These are phyloP conservation scores for Dendropsophus ebraccatus DNA, from an alignment of 2,113 vertebrate genomes.

Conservation along the genomic window DNA sequence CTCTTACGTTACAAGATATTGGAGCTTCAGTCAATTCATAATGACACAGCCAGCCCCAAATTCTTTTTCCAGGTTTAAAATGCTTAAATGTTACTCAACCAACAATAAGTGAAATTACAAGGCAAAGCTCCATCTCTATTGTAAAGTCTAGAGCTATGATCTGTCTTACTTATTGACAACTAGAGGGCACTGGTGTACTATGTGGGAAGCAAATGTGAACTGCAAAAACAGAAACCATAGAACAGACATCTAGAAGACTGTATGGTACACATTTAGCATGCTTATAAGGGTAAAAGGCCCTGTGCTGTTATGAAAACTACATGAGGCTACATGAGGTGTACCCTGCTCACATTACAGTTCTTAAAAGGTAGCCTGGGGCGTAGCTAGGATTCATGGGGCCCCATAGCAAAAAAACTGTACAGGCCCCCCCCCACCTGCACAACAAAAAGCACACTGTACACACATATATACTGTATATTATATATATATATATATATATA, in stretches of 20 bases:
- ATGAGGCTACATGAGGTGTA: no score
- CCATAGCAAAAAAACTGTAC: no score
- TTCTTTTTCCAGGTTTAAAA: not conserved
- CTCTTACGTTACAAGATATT: not conserved
- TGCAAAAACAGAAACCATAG: no score
- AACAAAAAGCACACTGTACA: no score
- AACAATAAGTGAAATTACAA: not conserved
- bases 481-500: no score
- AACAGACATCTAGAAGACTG: not conserved
- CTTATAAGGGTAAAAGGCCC: no score
- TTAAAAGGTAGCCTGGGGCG: not conserved
- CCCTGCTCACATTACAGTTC: not conserved
- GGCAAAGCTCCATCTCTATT: not conserved
- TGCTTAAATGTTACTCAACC: not conserved
- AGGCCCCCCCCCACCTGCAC: no score
- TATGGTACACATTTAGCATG: no score
- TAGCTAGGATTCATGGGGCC: no score
- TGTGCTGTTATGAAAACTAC: not conserved
- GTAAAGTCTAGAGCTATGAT: not conserved
- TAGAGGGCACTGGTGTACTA: conserved; percentile 47
- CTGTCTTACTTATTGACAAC: conserved; percentile 4
- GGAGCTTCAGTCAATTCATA: not conserved
- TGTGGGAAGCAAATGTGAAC: not conserved
- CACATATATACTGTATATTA: no score
- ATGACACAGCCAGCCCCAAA: not conserved